Percentiles rank a stretch among this genome's conserved stretches.
Conservation (phyloP, 2,888 invertebrate genomes). For the Leucophenga montana region DNA sequence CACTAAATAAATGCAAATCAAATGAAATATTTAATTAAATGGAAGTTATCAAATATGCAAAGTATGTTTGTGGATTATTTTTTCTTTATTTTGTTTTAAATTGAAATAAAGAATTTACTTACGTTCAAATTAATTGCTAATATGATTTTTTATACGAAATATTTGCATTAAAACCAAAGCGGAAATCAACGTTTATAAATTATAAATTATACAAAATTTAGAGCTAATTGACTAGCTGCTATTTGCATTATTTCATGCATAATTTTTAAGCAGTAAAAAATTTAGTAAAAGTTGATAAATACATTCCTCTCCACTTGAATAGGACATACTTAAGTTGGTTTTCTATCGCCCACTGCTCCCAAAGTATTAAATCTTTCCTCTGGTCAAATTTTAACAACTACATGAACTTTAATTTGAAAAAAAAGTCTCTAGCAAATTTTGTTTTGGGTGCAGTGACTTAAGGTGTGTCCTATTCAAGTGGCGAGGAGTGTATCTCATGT, state of each 20-base stretch:
- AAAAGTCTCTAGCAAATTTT: no score
- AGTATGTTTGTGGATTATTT: neutral
- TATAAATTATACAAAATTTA: neutral
- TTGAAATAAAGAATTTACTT: neutral
- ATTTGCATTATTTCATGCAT: conserved; percentile 3
- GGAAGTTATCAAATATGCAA: conserved; percentile 15
- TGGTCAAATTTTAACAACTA: no score
- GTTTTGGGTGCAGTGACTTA: no score
- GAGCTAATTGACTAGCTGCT: neutral
- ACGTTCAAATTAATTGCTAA: neutral
- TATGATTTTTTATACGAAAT: neutral
- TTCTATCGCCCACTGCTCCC: no score
- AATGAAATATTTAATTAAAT: conserved; percentile 20
- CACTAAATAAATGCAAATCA: conserved; percentile 14
- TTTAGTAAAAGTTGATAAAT: neutral
- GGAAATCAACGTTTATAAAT: conserved; percentile 12
- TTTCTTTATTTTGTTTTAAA: no score
- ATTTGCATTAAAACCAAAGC: neutral
- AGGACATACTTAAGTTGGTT: no score
- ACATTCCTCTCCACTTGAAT: neutral
- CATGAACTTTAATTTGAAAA: no score
- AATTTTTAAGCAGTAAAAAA: conserved; percentile 7
- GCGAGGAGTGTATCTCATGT: no score
- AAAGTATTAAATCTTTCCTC: no score
- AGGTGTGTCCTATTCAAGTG: no score